Evolutionary conservation across 2,797 vertebrate genomes (phyloP).

Genomic region (Gadopsis marmoratus): DNA sequence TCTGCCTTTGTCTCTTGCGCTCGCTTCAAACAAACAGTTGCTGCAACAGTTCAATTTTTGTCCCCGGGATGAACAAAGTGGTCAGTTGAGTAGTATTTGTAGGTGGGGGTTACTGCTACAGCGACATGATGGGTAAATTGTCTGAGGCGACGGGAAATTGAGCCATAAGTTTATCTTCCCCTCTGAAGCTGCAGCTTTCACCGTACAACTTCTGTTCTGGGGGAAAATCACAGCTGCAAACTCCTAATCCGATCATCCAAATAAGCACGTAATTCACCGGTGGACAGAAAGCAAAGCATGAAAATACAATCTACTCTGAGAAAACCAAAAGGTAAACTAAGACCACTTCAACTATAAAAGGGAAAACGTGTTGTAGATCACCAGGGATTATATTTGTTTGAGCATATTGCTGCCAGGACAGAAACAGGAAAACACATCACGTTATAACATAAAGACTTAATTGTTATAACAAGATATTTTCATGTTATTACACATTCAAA

Average conservation of each 20-base stretch:
- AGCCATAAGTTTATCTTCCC: slow-evolving; percentile 33
- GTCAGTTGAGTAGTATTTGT: slow-evolving; percentile 28
- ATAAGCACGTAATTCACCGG: slow-evolving; percentile 2
- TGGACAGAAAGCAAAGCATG: not conserved
- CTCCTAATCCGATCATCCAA: slow-evolving; percentile 38
- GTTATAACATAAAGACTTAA: no score
- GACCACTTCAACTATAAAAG: no score
- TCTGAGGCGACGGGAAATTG: slow-evolving; percentile 31
- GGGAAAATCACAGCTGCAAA: slow-evolving; percentile 15
- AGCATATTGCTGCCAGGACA: no score
- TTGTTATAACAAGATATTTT: no score
- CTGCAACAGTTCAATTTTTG: slow-evolving; percentile 9
- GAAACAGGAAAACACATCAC: no score
- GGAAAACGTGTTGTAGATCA: not conserved
- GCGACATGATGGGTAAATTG: slow-evolving; percentile 19
- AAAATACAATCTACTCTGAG: slow-evolving; percentile 4
- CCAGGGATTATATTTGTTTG: no score
- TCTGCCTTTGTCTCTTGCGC: not conserved
- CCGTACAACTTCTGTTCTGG: not conserved
- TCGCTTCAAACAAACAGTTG: slow-evolving; percentile 26
- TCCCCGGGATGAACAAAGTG: slow-evolving; percentile 36
- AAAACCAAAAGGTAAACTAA: not conserved
- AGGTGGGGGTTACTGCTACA: not conserved
- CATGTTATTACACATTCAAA: no score
- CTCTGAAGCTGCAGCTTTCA: not conserved